phyloP scores from a whole-genome alignment of 2,797 vertebrate genomes.

The Coregonus suidteri region DNA sequence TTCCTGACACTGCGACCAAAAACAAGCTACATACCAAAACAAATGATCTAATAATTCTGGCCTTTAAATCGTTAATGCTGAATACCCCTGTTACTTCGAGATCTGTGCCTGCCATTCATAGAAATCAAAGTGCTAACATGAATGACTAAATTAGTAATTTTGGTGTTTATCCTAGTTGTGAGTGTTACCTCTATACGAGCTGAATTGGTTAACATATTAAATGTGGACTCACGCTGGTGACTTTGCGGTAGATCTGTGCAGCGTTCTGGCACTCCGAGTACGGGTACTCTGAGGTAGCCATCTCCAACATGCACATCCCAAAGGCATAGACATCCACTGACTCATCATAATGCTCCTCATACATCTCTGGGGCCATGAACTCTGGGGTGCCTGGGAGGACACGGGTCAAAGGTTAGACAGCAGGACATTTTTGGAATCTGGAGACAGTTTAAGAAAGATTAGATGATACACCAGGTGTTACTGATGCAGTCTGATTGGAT shows the following conservation, averaged over 20 bases:
- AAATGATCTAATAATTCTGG: too few relatives aligned
- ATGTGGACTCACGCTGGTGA: slow-evolving; percentile 93
- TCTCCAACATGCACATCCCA: slow-evolving; percentile 99
- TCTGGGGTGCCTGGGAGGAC: slow-evolving; percentile 88
- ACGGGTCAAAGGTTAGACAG: not conserved
- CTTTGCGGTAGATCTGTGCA: slow-evolving; percentile 98
- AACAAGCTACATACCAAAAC: too few relatives aligned
- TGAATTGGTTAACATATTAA: not conserved
- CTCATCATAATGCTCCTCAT: slow-evolving; percentile 97
- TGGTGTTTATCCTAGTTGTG: not conserved
- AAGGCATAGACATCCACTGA: slow-evolving; percentile 97
- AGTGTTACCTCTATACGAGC: not conserved
- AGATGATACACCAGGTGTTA: not conserved
- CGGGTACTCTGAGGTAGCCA: slow-evolving; percentile 98
- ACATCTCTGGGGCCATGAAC: slow-evolving; percentile 99
- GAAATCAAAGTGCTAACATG: too few relatives aligned
- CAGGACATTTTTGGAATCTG: not conserved
- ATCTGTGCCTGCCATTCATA: not conserved
- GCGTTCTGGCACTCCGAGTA: slow-evolving; percentile 99
- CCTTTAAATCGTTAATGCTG: too few relatives aligned
- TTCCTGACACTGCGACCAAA: too few relatives aligned
- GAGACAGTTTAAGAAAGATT: not conserved
- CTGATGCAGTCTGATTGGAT: not conserved
- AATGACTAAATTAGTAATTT: not conserved
- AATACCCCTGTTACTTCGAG: too few relatives aligned